Percentiles rank a stretch among this genome's conserved stretches.
Conservation (phyloP, 2,797 vertebrate genomes). For the Molossus alvarezi region DNA sequence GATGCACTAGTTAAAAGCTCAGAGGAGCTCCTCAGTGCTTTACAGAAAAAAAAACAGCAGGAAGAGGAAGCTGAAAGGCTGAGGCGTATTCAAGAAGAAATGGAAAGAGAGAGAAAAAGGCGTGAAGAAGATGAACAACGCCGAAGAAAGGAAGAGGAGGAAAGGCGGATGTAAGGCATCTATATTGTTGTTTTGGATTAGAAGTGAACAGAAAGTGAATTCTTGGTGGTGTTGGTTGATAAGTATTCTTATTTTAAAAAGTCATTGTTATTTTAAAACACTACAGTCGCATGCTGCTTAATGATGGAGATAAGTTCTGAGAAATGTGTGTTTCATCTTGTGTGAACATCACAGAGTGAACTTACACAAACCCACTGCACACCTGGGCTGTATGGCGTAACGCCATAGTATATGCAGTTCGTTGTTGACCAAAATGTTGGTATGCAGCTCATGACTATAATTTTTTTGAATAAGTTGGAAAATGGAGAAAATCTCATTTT, state of each 20-base stretch:
- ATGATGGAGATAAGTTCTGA: neutral
- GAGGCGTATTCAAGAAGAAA: constrained; percentile 96
- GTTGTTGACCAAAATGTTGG: neutral
- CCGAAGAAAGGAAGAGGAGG: constrained; percentile 95
- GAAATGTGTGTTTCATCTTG: neutral
- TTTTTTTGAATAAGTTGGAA: constrained; percentile 57
- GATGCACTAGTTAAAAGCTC: constrained; percentile 94
- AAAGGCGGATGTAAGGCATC: constrained; percentile 94
- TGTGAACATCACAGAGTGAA: neutral
- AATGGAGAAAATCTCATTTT: constrained; percentile 34
- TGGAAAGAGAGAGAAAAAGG: constrained; percentile 95
- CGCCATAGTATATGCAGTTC: neutral
- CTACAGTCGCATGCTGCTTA: neutral
- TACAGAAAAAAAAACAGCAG: constrained; percentile 98
- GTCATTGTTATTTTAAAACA: neutral
- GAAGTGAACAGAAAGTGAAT: neutral
- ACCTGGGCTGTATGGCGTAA: neutral
- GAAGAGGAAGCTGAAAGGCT: constrained; percentile 97
- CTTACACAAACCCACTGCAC: neutral
- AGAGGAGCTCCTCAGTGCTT: constrained; percentile 93
- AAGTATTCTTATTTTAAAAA: neutral
- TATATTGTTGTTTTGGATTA: neutral
- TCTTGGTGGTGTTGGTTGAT: neutral
- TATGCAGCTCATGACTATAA: neutral
- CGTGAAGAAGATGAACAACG: constrained; percentile 94